These are phyloP conservation scores for Epinephelus coioides DNA, from an alignment of 2,797 vertebrate genomes.

Conservation along the genomic window DNA sequence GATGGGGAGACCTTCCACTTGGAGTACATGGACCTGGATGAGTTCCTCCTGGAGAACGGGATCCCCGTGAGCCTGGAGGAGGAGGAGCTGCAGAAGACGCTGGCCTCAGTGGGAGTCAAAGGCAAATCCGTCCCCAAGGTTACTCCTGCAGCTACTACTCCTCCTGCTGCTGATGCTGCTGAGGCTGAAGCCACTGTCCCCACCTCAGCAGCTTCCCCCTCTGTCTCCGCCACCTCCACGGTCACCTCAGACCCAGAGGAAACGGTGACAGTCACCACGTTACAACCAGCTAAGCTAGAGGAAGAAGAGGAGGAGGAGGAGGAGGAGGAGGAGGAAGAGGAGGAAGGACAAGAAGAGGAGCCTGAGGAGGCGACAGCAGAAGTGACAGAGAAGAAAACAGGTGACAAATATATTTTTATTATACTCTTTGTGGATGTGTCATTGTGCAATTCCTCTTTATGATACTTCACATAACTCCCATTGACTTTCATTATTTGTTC, in stretches of 20 bases:
- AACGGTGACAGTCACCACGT: constrained; percentile 68
- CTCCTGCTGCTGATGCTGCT: background rate
- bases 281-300: constrained; percentile 90
- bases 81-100: constrained; percentile 83
- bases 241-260: constrained; percentile 72
- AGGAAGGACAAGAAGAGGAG: constrained; percentile 58
- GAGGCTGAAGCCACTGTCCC: constrained; percentile 7
- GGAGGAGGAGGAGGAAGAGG: constrained; percentile 22
- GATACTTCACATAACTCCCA: background rate
- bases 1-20: constrained; percentile 98
- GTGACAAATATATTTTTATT: constrained; percentile 52
- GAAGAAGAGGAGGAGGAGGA: constrained; percentile 58
- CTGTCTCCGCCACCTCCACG: constrained; percentile 19
- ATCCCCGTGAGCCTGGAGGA: constrained; percentile 92
- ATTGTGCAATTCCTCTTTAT: background rate
- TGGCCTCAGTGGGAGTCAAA: constrained; percentile 82
- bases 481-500: background rate
- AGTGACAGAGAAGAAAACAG: constrained; percentile 58
- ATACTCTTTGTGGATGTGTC: background rate
- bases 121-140: constrained; percentile 79
- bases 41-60: constrained; percentile 97
- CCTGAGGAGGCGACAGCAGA: constrained; percentile 42
- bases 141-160: constrained; percentile 26
- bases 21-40: constrained; percentile 99
- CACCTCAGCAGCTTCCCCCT: constrained; percentile 16